phyloP scores from a whole-genome alignment of 2,797 vertebrate genomes.

The Rhodeus uyekii region DNA sequence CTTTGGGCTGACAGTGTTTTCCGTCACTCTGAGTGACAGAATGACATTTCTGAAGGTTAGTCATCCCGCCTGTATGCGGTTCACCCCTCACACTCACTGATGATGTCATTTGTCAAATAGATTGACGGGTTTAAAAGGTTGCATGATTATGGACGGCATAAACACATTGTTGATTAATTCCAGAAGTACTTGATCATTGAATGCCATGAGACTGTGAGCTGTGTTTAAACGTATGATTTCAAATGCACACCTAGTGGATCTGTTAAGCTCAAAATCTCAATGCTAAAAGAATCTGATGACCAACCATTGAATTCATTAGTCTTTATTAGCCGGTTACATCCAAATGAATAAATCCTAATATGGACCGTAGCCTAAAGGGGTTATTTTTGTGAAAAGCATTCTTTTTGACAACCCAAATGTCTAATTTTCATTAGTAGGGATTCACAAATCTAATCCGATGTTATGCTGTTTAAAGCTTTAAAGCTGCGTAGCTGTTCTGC shows the following conservation, averaged over 20 bases:
- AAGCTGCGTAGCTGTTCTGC: not conserved
- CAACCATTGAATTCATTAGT: not conserved
- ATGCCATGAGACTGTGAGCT: not conserved
- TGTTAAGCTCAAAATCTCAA: not conserved
- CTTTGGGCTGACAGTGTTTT: constrained; percentile 60
- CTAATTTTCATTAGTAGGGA: constrained; percentile 19
- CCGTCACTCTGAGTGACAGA: constrained; percentile 54
- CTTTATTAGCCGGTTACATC: not conserved
- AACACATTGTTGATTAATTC: constrained; percentile 38
- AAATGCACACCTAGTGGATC: not conserved
- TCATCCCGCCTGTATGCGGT: constrained; percentile 11
- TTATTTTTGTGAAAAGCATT: not conserved
- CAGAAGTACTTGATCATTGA: not conserved
- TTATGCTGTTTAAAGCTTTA: constrained; percentile 17
- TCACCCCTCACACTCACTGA: constrained; percentile 21
- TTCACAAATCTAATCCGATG: constrained; percentile 3
- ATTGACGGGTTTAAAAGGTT: constrained; percentile 30
- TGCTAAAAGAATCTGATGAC: not conserved
- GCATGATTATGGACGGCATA: constrained; percentile 30
- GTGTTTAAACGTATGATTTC: not conserved
- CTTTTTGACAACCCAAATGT: not conserved
- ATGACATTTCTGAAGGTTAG: constrained; percentile 63
- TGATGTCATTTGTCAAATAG: constrained; percentile 44
- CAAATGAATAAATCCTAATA: not conserved
- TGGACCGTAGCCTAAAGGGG: not conserved